A percentile compares a stretch with the other conserved stretches of the same genome.
These are phyloP conservation scores for Desoria tigrina DNA, from an alignment of 2,888 invertebrate genomes.

Conservation along the genomic window DNA sequence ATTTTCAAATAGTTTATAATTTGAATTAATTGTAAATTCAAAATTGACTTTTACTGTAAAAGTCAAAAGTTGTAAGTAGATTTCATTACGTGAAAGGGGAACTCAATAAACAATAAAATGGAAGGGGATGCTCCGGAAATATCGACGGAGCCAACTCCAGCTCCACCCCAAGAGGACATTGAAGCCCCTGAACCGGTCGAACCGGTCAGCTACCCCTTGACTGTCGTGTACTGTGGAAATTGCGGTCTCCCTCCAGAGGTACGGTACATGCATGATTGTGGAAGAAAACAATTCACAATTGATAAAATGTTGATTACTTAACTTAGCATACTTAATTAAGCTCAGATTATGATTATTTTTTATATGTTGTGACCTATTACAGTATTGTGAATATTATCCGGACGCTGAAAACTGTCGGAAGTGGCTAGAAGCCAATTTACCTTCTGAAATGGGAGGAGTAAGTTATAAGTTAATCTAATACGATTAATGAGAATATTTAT, in stretches of 20 bases:
- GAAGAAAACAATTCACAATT: not conserved
- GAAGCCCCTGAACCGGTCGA: too few species aligned
- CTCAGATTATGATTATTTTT: not conserved
- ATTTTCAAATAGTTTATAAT: too few species aligned
- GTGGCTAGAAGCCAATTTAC: slow-evolving; percentile 93
- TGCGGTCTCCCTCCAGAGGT: slow-evolving; percentile 92
- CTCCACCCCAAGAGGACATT: too few species aligned
- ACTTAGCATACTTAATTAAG: too few species aligned
- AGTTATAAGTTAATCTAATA: slow-evolving; percentile 54
- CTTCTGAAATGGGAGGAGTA: slow-evolving; percentile 87
- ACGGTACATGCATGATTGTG: slow-evolving; percentile 53
- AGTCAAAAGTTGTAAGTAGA: too few species aligned
- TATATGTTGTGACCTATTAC: slow-evolving; percentile 53
- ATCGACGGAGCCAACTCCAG: too few species aligned
- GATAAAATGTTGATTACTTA: not conserved
- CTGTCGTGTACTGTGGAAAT: slow-evolving; percentile 88
- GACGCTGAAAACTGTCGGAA: slow-evolving; percentile 96
- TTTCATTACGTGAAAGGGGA: too few species aligned
- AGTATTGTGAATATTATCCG: slow-evolving; percentile 98
- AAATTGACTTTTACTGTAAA: too few species aligned
- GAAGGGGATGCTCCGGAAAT: too few species aligned
- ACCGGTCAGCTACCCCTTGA: slow-evolving; percentile 76
- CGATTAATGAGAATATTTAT: not conserved
- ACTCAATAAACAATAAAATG: too few species aligned
- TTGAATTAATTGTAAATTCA: too few species aligned